Conservation (phyloP, 92 coral and sea anemone species). For the Galaxea fascicularis region DNA sequence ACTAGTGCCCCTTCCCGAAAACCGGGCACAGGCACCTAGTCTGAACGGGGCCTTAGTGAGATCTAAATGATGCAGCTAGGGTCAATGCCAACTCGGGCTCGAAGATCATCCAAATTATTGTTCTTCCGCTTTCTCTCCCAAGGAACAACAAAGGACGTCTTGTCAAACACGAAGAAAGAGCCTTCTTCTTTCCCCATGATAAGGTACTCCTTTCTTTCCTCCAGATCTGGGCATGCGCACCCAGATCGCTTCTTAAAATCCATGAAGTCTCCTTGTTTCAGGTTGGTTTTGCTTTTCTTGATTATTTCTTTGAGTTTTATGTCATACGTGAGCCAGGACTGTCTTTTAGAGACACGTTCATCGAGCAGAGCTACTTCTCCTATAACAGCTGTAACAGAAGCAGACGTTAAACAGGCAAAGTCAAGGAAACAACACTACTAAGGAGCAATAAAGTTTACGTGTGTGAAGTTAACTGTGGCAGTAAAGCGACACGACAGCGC, state of each 20-base stretch:
- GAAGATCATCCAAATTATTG: slow-evolving; percentile 42
- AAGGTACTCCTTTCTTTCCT: slow-evolving; percentile 64
- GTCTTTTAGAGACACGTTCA: slow-evolving; percentile 59
- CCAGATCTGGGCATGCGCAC: slow-evolving; percentile 80
- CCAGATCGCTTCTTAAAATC: slow-evolving; percentile 78
- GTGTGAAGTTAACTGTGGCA: too few relatives aligned
- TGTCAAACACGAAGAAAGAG: slow-evolving; percentile 66
- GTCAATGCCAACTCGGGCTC: slow-evolving; percentile 23
- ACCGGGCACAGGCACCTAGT: too few relatives aligned
- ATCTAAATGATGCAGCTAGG: slow-evolving; percentile 29
- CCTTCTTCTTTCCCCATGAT: slow-evolving; percentile 85
- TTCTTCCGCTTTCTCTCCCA: slow-evolving; percentile 64
- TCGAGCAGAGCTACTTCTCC: slow-evolving; percentile 78
- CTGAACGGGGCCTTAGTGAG: too few relatives aligned
- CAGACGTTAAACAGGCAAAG: too few relatives aligned
- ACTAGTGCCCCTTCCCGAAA: too few relatives aligned
- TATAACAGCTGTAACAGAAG: slow-evolving; percentile 48
- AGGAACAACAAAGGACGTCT: slow-evolving; percentile 69
- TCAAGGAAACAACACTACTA: too few relatives aligned
- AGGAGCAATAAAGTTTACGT: too few relatives aligned
- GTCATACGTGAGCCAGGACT: slow-evolving; percentile 69
- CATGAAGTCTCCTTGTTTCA: slow-evolving; percentile 48
- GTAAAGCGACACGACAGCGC: too few relatives aligned
- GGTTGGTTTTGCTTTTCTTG: slow-evolving; percentile 57
- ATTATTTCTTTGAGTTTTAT: slow-evolving; percentile 62